These are phyloP conservation scores for Oreochromis aureus DNA, from an alignment of 2,113 vertebrate genomes.

Conservation along the genomic window DNA sequence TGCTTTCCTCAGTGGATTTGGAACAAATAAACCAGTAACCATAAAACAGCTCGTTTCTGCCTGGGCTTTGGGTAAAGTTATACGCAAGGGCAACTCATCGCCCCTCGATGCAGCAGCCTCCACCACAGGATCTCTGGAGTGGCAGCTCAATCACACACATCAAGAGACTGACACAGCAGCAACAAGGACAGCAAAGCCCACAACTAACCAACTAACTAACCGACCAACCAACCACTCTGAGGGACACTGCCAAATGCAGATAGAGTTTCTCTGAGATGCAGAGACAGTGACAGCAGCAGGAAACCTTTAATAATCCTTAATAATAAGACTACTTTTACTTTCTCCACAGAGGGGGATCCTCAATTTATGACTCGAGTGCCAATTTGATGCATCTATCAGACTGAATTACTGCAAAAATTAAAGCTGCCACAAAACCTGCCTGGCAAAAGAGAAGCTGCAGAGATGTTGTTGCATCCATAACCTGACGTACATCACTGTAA, in stretches of 20 bases:
- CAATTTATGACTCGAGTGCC: not conserved
- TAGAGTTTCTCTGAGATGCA: not conserved
- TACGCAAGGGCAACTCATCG: fast-evolving
- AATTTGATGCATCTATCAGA: not conserved
- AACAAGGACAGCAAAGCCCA: not conserved
- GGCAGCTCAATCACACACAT: not conserved
- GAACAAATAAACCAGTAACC: not conserved
- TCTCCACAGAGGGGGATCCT: fast-evolving
- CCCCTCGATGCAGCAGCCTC: not conserved
- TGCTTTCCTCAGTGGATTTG: not conserved
- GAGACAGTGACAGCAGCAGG: not conserved
- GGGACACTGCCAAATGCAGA: not conserved
- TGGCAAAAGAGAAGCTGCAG: not conserved
- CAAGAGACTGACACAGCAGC: not conserved
- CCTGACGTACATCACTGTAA: not conserved
- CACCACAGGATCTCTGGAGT: not conserved
- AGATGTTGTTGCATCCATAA: not conserved
- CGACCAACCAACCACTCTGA: not conserved
- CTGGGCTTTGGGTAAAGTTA: not conserved
- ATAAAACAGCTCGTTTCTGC: not conserved
- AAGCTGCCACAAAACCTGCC: not conserved
- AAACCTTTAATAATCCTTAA: not conserved
- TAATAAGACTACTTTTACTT: not conserved
- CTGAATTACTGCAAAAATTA: not conserved
- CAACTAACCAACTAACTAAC: not conserved